These are phyloP conservation scores for Triplophysa yarkandensis DNA, from an alignment of 2,797 vertebrate genomes.

Conservation along the genomic window DNA sequence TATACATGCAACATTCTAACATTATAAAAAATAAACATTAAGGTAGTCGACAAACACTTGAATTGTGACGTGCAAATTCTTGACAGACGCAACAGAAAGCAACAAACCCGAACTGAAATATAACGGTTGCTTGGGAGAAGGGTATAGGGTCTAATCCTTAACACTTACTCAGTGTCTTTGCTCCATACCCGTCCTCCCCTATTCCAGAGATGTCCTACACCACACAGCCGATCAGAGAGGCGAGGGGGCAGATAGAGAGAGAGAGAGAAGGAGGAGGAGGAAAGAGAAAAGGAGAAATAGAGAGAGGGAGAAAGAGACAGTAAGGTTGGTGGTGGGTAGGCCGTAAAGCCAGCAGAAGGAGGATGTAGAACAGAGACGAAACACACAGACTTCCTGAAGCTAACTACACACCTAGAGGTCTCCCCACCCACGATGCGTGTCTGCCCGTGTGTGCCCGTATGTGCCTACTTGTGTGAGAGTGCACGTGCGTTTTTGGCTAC, in stretches of 20 bases:
- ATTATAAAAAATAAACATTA: slow-evolving; percentile 14
- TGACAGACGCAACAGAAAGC: slow-evolving; percentile 36
- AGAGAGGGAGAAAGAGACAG: slow-evolving; percentile 65
- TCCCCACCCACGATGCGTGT: slow-evolving; percentile 53
- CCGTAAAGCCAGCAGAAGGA: slow-evolving; percentile 85
- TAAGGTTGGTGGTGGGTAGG: slow-evolving; percentile 81
- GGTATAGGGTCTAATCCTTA: slow-evolving; percentile 80
- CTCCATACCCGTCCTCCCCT: slow-evolving; percentile 99
- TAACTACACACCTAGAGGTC: slow-evolving; percentile 65
- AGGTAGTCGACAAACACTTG: slow-evolving; percentile 12
- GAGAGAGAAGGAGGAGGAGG: slow-evolving; percentile 69
- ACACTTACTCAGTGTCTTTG: slow-evolving; percentile 99
- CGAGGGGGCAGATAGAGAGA: slow-evolving; percentile 76
- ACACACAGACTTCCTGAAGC: slow-evolving; percentile 64
- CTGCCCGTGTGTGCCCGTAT: slow-evolving; percentile 22
- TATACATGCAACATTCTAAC: slow-evolving; percentile 32
- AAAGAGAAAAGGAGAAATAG: slow-evolving; percentile 74
- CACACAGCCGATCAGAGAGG: slow-evolving; percentile 81
- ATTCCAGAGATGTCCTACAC: slow-evolving; percentile 97
- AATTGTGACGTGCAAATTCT: slow-evolving; percentile 34
- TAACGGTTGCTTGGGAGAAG: slow-evolving; percentile 29
- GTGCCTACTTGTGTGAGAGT: slow-evolving; percentile 48
- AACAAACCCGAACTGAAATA: slow-evolving; percentile 59
- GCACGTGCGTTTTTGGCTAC: slow-evolving; percentile 72
- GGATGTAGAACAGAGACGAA: slow-evolving; percentile 63